Conservation (phyloP, 2,888 invertebrate genomes). For the Eristalis pertinax region DNA sequence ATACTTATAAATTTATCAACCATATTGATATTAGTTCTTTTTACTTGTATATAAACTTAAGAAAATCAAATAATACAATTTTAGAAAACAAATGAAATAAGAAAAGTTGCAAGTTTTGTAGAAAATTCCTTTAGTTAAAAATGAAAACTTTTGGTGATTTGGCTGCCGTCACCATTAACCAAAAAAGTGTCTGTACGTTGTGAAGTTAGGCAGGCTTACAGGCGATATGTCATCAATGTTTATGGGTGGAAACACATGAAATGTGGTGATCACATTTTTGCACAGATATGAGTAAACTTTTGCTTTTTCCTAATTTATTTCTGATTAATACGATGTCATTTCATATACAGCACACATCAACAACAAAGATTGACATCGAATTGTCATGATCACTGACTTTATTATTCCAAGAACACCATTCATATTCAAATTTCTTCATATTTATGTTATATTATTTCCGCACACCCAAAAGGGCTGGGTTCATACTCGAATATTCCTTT, state of each 20-base stretch:
- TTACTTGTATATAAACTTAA: slow-evolving; percentile 38
- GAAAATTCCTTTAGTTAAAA: slow-evolving; percentile 74
- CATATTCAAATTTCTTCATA: too few relatives aligned
- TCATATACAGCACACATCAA: too few relatives aligned
- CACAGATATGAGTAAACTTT: too few relatives aligned
- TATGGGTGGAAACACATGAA: slow-evolving; percentile 7
- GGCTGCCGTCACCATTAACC: slow-evolving; percentile 74
- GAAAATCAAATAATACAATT: slow-evolving; percentile 40
- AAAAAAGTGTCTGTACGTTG: slow-evolving; percentile 55
- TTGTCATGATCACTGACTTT: too few relatives aligned
- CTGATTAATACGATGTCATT: too few relatives aligned
- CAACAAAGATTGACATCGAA: too few relatives aligned
- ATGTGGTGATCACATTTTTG: neutral
- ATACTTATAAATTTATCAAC: slow-evolving; percentile 92
- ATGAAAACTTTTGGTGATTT: slow-evolving; percentile 75
- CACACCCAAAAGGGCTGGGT: too few relatives aligned
- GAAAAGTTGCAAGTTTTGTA: slow-evolving; percentile 70
- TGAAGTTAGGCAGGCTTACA: slow-evolving; percentile 63
- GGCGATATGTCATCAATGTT: slow-evolving; percentile 31
- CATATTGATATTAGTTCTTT: slow-evolving; percentile 81
- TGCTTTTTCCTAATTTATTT: too few relatives aligned
- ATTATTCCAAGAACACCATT: too few relatives aligned
- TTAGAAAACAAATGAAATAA: slow-evolving; percentile 57
- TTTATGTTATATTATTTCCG: too few relatives aligned
- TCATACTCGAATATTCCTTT: too few relatives aligned